A percentile compares a stretch with the other conserved stretches of the same genome.
phyloP scores from a whole-genome alignment of 2,888 invertebrate genomes.

The Aphidius colemani region DNA sequence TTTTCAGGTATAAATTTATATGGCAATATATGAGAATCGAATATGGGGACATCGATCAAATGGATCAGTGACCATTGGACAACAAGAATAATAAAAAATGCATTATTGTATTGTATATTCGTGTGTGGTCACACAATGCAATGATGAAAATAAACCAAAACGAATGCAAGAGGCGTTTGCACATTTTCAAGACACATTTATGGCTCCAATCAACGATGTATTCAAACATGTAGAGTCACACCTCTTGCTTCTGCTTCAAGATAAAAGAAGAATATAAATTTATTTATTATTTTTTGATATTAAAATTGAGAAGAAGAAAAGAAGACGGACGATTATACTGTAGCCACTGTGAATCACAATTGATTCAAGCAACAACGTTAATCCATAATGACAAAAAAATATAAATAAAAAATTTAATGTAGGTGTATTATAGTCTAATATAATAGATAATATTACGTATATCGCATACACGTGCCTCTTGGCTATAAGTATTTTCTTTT shows the following conservation, averaged over 20 bases:
- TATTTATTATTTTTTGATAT: not conserved
- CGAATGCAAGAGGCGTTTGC: slow-evolving; percentile 46
- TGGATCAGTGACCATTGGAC: not conserved
- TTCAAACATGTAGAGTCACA: slow-evolving; percentile 58
- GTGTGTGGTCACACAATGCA: slow-evolving; percentile 49
- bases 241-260: slow-evolving; percentile 41
- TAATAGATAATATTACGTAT: too few relatives aligned
- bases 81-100: slow-evolving; percentile 4
- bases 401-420: too few relatives aligned
- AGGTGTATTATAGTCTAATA: too few relatives aligned
- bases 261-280: slow-evolving; percentile 14
- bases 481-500: too few relatives aligned
- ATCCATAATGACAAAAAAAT: too few relatives aligned
- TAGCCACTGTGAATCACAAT: too few relatives aligned
- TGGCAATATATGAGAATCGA: too few relatives aligned
- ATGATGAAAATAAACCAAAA: slow-evolving; percentile 30
- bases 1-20: too few relatives aligned
- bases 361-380: too few relatives aligned
- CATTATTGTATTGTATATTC: slow-evolving; percentile 25
- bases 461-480: too few relatives aligned
- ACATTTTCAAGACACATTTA: slow-evolving; percentile 56
- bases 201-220: slow-evolving; percentile 59
- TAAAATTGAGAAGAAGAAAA: too few relatives aligned
- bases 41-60: not conserved
- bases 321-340: too few relatives aligned